Base-by-base conservation (phyloP, 2,888 invertebrate genomes). In the Acleris emargana region DNA sequence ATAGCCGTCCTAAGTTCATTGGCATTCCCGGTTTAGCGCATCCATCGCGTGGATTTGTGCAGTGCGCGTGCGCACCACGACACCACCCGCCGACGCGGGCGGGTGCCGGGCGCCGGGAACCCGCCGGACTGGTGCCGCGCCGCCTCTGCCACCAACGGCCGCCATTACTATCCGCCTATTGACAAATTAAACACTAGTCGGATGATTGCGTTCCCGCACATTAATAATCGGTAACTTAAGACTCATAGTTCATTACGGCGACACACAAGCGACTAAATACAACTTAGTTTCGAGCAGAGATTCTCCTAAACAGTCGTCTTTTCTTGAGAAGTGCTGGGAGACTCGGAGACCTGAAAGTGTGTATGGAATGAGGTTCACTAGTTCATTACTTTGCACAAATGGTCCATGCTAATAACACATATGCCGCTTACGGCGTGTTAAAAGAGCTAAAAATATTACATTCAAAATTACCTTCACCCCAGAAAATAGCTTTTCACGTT, bases 1-100 rank as follows among this genome's bases (percentile, higher is more conserved):
- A 91, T 89, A 89, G 84, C 86, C 87, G 87, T 85, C 86, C 83
- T 82, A 89, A 90, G 91, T 91, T 91, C 91, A 91, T 88, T 91
- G 91, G 88, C 91, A 89, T 86, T 86, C 83, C 83, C 80, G 87
- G 88, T 89, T 91, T 91, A 84, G 90, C 89, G 89, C 88, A 88
- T 86, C 84, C 82, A 86, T 87, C 82, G 88, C 87, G 82, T 88
- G 85, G 85, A 88, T 89, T 88, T 89, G 87, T 89, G 89, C 90
- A 87, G 78, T 81, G 75, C 83, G 80, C 81, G 74, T 73, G 83
- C 81, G 76, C 82, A 81, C 78, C 81, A 82, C 78, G 5, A 5
- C 5, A 25, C 25, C 25, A 25, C 25, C 82, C 60, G 43, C 53
- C 60, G 16, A 2, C 43, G 43, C n/a, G n/a, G n/a, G n/a, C 42